phyloP scores from a whole-genome alignment of 2,888 invertebrate genomes.

The Eupsilia transversa region DNA sequence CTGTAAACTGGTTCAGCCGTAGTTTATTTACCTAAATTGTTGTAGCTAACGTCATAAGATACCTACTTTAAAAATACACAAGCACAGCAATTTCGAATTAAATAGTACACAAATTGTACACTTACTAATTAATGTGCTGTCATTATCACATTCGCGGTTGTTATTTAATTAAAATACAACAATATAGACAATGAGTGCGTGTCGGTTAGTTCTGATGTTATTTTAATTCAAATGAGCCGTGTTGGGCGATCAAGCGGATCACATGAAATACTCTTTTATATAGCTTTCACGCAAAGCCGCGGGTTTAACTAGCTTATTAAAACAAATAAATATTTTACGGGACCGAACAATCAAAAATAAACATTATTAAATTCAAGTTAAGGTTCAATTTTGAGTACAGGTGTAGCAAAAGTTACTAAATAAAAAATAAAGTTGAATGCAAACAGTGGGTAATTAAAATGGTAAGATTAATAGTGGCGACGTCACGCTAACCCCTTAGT shows the following conservation, averaged over 20 bases:
- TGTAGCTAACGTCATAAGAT: too few species aligned
- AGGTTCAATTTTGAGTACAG: conserved; percentile 18
- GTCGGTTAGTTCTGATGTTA: conserved; percentile 36
- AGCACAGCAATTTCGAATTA: not conserved
- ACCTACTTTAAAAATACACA: not conserved
- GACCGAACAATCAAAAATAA: not conserved
- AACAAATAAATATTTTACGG: conserved; percentile 50
- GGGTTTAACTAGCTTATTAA: conserved; percentile 58
- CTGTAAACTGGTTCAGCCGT: not conserved
- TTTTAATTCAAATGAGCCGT: conserved; percentile 61
- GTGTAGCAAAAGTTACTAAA: not conserved
- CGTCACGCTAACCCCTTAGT: conserved; percentile 48
- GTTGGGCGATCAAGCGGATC: conserved; percentile 38
- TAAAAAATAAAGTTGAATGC: conserved; percentile 35
- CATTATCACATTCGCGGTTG: conserved; percentile 23
- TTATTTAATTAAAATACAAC: conserved; percentile 46
- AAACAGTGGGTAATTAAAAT: conserved; percentile 45
- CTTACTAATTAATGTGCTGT: conserved; percentile 39
- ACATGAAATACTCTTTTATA: conserved; percentile 56
- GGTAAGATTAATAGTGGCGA: conserved; percentile 12
- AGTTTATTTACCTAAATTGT: not conserved
- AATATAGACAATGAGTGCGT: conserved; percentile 44
- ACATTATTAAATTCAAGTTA: not conserved
- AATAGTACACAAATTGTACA: conserved; percentile 7
- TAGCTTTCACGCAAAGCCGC: conserved; percentile 50